Evolutionary conservation across 2,113 vertebrate species (phyloP).

Genomic region (Boulengeromyrus knoepffleri): DNA sequence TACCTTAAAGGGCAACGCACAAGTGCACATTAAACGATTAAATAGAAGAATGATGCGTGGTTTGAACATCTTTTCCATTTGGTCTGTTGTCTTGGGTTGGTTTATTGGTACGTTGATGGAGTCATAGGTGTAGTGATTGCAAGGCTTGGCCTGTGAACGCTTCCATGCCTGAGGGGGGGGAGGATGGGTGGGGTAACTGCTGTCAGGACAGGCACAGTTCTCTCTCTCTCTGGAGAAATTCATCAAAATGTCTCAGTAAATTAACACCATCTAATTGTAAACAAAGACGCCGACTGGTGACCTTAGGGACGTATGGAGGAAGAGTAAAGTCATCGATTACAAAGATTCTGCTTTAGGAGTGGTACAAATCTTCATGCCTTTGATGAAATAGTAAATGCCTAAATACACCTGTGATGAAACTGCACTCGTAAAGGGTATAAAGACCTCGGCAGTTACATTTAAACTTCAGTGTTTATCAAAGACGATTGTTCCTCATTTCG

Average conservation of each 20-base stretch:
- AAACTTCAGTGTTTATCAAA: background rate
- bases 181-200: background rate
- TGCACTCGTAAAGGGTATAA: background rate
- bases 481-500: background rate
- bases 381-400: background rate
- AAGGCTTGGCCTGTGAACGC: background rate
- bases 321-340: background rate
- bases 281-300: background rate
- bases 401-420: background rate
- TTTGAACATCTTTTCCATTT: background rate
- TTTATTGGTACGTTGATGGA: background rate
- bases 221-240: background rate
- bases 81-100: background rate
- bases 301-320: background rate
- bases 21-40: background rate
- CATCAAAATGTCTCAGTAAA: background rate
- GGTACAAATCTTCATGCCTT: background rate
- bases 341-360: background rate
- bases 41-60: background rate
- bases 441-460: background rate
- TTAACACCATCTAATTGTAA: background rate
- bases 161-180: background rate
- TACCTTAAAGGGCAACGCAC: background rate
- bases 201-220: no score
- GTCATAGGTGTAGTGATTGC: background rate